Conservation (phyloP, 2,113 vertebrate genomes). For the Indri indri region DNA sequence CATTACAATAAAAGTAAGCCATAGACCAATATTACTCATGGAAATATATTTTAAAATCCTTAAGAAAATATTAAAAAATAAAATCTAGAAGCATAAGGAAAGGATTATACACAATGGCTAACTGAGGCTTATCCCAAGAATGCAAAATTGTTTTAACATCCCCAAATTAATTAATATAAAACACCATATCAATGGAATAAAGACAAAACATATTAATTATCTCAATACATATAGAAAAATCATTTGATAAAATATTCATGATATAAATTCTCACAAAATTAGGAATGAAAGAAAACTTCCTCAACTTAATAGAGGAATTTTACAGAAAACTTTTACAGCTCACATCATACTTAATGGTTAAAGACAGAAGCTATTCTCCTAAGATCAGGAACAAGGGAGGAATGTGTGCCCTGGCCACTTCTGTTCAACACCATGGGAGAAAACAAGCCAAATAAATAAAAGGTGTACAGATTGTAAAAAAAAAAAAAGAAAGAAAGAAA, state of each 20-base stretch:
- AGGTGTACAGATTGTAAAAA: neutral
- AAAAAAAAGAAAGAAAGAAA: neutral
- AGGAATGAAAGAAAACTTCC: neutral
- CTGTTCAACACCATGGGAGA: neutral
- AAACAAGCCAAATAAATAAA: neutral
- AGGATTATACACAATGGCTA: neutral
- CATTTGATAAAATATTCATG: neutral
- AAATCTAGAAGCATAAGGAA: neutral
- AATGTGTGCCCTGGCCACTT: neutral
- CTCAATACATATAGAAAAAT: neutral
- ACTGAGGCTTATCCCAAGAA: neutral
- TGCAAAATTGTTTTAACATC: neutral
- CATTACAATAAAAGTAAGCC: neutral
- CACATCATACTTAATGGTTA: neutral
- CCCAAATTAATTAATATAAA: neutral
- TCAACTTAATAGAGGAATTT: neutral
- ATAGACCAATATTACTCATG: neutral
- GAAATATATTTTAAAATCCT: neutral
- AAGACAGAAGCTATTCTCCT: neutral
- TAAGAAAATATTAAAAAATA: neutral
- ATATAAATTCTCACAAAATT: neutral
- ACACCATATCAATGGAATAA: neutral
- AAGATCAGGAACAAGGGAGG: neutral
- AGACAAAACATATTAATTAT: neutral
- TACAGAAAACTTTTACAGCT: neutral